Conservation (phyloP, 2,113 vertebrate genomes). For the Leptosomus discolor region DNA sequence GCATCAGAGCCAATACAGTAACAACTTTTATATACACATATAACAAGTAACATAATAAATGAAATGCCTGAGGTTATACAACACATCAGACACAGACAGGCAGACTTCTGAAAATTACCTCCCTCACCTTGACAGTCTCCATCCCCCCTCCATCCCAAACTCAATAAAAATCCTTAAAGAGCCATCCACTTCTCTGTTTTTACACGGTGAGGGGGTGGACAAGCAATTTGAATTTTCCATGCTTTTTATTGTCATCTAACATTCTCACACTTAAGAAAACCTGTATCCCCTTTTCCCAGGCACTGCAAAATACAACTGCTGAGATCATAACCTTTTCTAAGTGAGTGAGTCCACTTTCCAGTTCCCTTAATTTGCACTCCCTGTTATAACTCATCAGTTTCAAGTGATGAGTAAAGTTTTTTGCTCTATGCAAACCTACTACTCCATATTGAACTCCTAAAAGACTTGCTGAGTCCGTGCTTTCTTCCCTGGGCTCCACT, state of each 20-base stretch:
- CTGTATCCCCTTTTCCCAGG: neutral
- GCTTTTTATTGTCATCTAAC: neutral
- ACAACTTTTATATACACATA: neutral
- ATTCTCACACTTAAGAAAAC: neutral
- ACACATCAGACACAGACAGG: neutral
- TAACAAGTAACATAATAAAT: neutral
- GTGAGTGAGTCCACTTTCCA: neutral
- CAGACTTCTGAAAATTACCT: conserved; percentile 2
- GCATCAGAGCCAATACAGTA: neutral
- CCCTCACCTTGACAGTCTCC: neutral
- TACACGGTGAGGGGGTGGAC: neutral
- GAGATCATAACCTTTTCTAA: neutral
- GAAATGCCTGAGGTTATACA: conserved; percentile 22
- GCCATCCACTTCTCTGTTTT: neutral
- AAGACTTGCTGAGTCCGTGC: neutral
- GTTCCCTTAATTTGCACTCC: neutral
- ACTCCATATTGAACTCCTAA: neutral
- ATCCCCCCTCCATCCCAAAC: neutral
- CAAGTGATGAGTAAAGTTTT: neutral
- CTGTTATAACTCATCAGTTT: neutral
- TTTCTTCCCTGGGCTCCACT: neutral
- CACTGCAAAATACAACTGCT: neutral
- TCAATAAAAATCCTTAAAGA: neutral
- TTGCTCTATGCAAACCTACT: neutral
- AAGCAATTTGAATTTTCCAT: neutral